phyloP scores from a whole-genome alignment of 1,140 invertebrate species.

The Drosophila setifemur region DNA sequence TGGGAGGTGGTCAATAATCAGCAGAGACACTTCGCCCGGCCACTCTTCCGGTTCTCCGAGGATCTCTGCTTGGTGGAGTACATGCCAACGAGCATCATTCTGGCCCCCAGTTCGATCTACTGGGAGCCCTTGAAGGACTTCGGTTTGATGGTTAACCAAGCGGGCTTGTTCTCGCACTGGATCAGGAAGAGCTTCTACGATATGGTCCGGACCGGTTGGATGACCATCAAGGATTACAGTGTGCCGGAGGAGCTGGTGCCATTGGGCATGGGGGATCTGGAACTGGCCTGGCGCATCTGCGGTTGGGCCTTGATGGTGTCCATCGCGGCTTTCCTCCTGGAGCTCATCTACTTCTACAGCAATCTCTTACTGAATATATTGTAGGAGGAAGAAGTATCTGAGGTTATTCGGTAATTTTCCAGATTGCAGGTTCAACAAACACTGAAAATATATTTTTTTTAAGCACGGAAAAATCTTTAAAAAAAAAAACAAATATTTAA shows the following conservation, averaged over 20 bases:
- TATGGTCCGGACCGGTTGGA: slow-evolving; percentile 39
- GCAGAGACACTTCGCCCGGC: slow-evolving; percentile 38
- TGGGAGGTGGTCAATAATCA: slow-evolving; percentile 30
- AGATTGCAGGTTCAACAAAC: too few relatives aligned
- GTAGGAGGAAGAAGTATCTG: not conserved
- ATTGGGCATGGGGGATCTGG: slow-evolving; percentile 21
- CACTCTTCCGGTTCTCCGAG: slow-evolving; percentile 36
- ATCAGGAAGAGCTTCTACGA: slow-evolving; percentile 45
- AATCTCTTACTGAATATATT: slow-evolving; percentile 40
- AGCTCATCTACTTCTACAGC: slow-evolving; percentile 40
- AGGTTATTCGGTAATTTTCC: too few relatives aligned
- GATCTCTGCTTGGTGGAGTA: slow-evolving; percentile 26
- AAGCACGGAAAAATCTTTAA: too few relatives aligned
- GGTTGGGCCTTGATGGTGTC: slow-evolving; percentile 8
- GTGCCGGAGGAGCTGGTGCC: not conserved
- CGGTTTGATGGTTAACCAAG: not conserved
- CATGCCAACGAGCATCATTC: slow-evolving; percentile 13
- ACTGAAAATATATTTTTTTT: too few relatives aligned
- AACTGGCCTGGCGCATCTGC: slow-evolving; percentile 2
- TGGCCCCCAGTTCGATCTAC: slow-evolving; percentile 44
- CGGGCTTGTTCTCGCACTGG: slow-evolving; percentile 32
- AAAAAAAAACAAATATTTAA: too few relatives aligned
- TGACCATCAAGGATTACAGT: slow-evolving; percentile 52
- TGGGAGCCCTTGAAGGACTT: slow-evolving; percentile 8
- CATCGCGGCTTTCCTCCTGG: slow-evolving; percentile 24